Evolutionary conservation across 1,140 invertebrate species (phyloP).

Genomic region (Melipona quadrifasciata): DNA sequence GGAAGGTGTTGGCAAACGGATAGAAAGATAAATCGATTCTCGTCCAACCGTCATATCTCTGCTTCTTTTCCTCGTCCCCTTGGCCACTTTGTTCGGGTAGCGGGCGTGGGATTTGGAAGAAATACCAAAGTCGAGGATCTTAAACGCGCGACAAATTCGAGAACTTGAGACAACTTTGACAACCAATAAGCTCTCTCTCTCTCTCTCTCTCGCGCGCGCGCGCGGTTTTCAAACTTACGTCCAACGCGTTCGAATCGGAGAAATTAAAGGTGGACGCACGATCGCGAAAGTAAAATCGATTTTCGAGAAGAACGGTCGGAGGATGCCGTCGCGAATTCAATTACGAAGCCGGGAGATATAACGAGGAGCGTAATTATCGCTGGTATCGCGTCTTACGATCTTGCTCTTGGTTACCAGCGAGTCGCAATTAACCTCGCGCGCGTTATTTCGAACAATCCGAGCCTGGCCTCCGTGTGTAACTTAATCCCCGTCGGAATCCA

Average conservation of each 20-base stretch:
- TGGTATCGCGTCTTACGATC: constrained; percentile 53
- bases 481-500: constrained; percentile 11
- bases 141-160: too few relatives aligned
- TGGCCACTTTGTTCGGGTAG: neutral
- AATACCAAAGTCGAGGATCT: neutral
- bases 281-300: neutral
- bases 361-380: constrained; percentile 54
- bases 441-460: constrained; percentile 29
- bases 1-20: constrained; percentile 3
- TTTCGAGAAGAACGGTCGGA: constrained; percentile 21
- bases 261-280: rapidly evolving
- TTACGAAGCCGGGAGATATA: constrained; percentile 51
- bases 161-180: too few relatives aligned
- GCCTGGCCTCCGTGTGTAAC: neutral
- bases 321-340: constrained; percentile 55
- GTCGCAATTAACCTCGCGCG: constrained; percentile 52
- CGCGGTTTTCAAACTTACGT: neutral
- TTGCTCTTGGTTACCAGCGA: constrained; percentile 42
- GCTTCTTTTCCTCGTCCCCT: neutral
- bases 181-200: neutral
- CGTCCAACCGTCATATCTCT: constrained; percentile 1
- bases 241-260: neutral
- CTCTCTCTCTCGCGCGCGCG: too few relatives aligned
- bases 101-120: neutral
- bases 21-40: neutral